Conservation (phyloP, 2,888 invertebrate species). For the Camponotus fellah region DNA sequence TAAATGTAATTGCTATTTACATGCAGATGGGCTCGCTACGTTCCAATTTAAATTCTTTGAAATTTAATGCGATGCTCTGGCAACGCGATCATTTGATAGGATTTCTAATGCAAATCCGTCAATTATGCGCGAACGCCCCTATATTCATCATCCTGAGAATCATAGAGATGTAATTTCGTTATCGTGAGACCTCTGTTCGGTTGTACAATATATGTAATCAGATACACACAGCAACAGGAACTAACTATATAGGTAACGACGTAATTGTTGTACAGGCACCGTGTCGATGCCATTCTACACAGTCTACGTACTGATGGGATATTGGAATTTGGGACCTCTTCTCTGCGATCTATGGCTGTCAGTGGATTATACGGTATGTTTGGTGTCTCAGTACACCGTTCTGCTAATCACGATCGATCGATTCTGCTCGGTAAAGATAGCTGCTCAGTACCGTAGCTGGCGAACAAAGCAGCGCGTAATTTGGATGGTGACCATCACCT, state of each 20-base stretch:
- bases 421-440: conserved; percentile 99
- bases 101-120: conserved; percentile 47
- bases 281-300: conserved; percentile 99
- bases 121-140: background rate
- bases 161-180: conserved; percentile 42
- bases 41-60: conserved; percentile 12
- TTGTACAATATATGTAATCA: conserved; percentile 29
- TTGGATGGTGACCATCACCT: conserved; percentile 98
- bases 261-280: conserved; percentile 89
- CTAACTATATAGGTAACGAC: conserved; percentile 36
- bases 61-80: background rate
- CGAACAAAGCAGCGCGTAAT: conserved; percentile 97
- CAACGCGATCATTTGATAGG: background rate
- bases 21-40: background rate
- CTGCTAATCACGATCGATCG: conserved; percentile 99
- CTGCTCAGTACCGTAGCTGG: conserved; percentile 99
- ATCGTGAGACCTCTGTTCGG: conserved; percentile 14
- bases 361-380: conserved; percentile 99
- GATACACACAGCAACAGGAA: conserved; percentile 27
- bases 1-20: background rate
- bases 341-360: conserved; percentile 99
- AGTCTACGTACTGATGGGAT: conserved; percentile 97
- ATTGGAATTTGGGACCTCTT: conserved; percentile 98
- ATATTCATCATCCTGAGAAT: conserved; percentile 22
- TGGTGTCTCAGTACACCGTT: conserved; percentile 99